Evolutionary conservation across 2,888 invertebrate genomes (phyloP).

Genomic region (Drosophila peninsularis): DNA sequence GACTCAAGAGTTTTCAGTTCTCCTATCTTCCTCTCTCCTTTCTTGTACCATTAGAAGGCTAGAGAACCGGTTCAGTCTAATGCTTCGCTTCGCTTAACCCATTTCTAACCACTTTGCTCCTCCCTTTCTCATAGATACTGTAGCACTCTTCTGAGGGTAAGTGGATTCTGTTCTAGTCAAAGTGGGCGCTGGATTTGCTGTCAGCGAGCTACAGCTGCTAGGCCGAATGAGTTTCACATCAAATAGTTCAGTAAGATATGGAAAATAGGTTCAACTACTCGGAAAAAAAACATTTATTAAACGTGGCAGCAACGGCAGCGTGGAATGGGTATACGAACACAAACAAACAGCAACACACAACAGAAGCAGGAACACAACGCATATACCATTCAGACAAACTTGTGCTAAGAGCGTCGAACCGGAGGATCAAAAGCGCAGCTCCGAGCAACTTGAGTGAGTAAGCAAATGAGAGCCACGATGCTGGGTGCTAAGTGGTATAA

Average conservation of each 20-base stretch:
- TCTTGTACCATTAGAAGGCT: too few relatives aligned
- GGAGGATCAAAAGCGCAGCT: neutral
- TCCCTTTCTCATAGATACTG: too few relatives aligned
- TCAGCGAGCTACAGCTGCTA: too few relatives aligned
- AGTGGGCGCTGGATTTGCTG: neutral
- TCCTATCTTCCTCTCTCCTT: too few relatives aligned
- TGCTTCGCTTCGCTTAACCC: too few relatives aligned
- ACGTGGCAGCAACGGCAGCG: neutral
- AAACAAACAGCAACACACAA: neutral
- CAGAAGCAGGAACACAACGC: neutral
- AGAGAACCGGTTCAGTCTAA: too few relatives aligned
- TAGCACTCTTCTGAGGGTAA: too few relatives aligned
- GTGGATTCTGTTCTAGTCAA: neutral
- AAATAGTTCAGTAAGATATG: constrained; percentile 40
- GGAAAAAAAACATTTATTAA: constrained; percentile 5
- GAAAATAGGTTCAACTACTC: constrained; percentile 42
- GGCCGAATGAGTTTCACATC: too few relatives aligned
- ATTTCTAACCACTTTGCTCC: too few relatives aligned
- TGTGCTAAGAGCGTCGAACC: neutral
- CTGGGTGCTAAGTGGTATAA: neutral
- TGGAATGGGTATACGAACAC: neutral
- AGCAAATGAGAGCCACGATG: too few relatives aligned
- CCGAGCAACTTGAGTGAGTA: neutral
- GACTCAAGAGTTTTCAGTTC: too few relatives aligned
- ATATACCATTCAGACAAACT: neutral